These are phyloP conservation scores for Megalops atlanticus DNA, from an alignment of 2,113 vertebrate species.

Conservation along the genomic window DNA sequence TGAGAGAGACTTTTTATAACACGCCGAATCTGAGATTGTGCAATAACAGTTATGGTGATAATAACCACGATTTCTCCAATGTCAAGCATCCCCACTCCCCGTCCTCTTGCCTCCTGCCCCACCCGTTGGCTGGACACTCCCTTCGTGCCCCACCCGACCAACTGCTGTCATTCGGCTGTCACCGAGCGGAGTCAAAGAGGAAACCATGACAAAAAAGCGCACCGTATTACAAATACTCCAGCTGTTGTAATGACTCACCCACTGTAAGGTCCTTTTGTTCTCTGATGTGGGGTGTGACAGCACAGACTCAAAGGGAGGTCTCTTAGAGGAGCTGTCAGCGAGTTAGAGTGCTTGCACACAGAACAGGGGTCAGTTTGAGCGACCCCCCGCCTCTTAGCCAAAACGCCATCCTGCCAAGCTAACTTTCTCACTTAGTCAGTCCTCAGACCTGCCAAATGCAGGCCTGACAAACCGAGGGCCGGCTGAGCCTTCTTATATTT, in stretches of 20 bases:
- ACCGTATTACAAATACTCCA: no score
- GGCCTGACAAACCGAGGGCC: background rate
- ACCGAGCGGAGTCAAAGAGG: background rate
- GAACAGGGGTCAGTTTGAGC: background rate
- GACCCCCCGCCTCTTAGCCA: background rate
- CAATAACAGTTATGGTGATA: slow-evolving; percentile 53
- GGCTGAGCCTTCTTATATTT: no score
- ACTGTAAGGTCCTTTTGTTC: no score
- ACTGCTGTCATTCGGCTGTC: background rate
- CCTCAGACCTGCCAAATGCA: background rate
- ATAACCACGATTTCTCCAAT: background rate
- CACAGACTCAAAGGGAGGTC: background rate
- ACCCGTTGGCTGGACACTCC: background rate
- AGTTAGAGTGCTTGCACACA: background rate
- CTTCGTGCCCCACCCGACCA: background rate
- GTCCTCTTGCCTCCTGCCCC: background rate
- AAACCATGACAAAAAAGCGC: background rate
- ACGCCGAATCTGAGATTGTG: slow-evolving; percentile 47
- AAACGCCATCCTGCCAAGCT: background rate
- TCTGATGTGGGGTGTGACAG: background rate
- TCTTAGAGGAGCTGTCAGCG: background rate
- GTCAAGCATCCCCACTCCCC: background rate
- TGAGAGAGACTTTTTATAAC: slow-evolving; percentile 64
- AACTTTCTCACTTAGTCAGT: background rate
- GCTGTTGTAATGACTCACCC: no score